Evolutionary conservation across 2,888 invertebrate species (phyloP), one percentile per base, ranked within the genome.

Genomic region (Myathropa florea): DNA sequence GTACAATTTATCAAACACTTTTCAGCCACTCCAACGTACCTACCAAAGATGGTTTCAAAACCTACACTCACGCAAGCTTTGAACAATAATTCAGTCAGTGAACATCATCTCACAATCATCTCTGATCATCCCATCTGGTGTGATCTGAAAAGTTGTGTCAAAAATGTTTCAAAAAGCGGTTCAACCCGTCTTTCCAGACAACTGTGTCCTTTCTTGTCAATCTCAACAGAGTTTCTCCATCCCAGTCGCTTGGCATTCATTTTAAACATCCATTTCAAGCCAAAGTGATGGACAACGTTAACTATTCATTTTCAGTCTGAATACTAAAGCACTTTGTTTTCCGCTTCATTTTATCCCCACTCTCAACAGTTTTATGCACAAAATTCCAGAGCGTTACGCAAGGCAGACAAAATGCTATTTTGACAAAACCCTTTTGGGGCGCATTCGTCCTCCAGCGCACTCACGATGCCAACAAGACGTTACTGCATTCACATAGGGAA

Each of bases 381-480:
- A 68, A 85, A 64, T 81, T 53, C 63, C 59, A 70, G 4, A 46
- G 21, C 57, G 63, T 72, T 80, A 59, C 10, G n/a, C 72, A 53
- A 64, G 46, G 26, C 24, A 64, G 21, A 59, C 63, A 81, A 23
- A 71, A 61, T 28, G 14, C 68, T 55, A 65, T 61, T 83, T 82
- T 55, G 76, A 64, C 71, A 76, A 57, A 72, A 60, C 61, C 63
- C 57, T 7, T 18, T 23, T 18, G 53, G 30, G 63, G 63, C 30
- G 9, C 36, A 64, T 14, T 30, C 30, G 46, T 30, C 28, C 21
- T 7, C 30, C 23, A 4, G 9, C 10, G 55, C 55, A 26, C 46
- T 64, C 33, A 53, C 33, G 65, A 12, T 24, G 39, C 70, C 36
- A 68, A 33, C 24, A 23, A 36, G 28, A 79, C 18, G 6, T 61